These are phyloP conservation scores for Emmelina monodactyla DNA, from an alignment of 2,888 invertebrate species.

Conservation along the genomic window DNA sequence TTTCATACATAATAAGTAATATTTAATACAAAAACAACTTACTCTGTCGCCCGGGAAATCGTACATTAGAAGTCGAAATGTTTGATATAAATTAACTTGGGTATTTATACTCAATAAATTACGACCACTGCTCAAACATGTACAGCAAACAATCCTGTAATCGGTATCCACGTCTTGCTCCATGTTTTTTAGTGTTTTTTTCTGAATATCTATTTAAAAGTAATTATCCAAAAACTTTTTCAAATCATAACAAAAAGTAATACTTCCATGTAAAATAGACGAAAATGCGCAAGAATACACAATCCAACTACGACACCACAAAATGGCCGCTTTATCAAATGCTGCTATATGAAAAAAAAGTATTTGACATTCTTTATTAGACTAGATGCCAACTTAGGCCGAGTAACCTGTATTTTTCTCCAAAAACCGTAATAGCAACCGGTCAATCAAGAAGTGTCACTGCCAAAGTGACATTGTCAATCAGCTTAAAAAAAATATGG, in stretches of 20 bases:
- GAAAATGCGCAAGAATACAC: conserved; percentile 45
- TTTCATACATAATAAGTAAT: too few relatives aligned
- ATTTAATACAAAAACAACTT: conserved; percentile 21
- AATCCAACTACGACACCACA: conserved; percentile 55
- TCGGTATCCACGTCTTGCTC: conserved; percentile 47
- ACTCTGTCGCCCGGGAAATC: conserved; percentile 51
- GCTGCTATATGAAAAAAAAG: conserved; percentile 30
- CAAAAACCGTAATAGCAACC: too few relatives aligned
- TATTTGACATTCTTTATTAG: background rate
- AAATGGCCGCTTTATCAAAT: conserved; percentile 60
- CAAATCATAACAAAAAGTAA: conserved; percentile 62
- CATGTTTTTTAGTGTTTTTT: conserved; percentile 31
- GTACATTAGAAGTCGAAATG: conserved; percentile 46
- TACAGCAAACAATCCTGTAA: conserved; percentile 37
- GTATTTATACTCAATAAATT: conserved; percentile 38
- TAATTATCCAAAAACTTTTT: conserved; percentile 23
- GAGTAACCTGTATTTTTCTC: too few relatives aligned
- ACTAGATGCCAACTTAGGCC: too few relatives aligned
- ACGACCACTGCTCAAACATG: conserved; percentile 46
- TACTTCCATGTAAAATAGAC: conserved; percentile 65
- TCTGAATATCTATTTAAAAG: conserved; percentile 15
- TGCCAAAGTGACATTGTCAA: too few relatives aligned
- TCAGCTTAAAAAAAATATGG: too few relatives aligned
- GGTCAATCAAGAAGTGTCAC: too few relatives aligned
- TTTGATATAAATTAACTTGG: conserved; percentile 31